Evolutionary conservation across 2,113 vertebrate genomes (phyloP).

Genomic region (Rallus limicola): DNA sequence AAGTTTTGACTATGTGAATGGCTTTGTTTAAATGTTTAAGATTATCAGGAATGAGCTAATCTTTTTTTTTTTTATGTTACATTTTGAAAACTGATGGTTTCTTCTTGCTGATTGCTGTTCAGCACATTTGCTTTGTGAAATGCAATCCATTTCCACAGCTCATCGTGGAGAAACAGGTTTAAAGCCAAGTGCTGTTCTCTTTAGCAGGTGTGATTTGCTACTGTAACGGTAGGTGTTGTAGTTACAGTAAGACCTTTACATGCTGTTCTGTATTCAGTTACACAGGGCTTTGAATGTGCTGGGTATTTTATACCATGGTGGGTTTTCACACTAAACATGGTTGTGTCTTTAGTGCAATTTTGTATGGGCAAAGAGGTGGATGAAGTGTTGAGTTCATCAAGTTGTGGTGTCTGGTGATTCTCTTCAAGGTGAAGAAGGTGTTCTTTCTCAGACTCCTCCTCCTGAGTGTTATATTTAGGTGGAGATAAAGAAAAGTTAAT

Average conservation of each 20-base stretch:
- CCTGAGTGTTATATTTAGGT: neutral
- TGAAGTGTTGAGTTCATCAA: neutral
- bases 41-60: neutral
- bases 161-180: neutral
- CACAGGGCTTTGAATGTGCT: neutral
- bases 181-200: neutral
- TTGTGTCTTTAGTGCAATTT: neutral
- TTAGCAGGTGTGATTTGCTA: neutral
- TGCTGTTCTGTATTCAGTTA: neutral
- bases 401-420: neutral
- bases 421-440: neutral
- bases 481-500: conserved; percentile 7
- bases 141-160: neutral
- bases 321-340: neutral
- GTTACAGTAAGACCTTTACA: neutral
- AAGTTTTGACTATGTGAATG: conserved; percentile 24
- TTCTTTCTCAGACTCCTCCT: neutral
- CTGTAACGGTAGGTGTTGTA: neutral
- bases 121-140: neutral
- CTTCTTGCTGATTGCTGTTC: neutral
- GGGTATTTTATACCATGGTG: neutral
- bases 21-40: conserved; percentile 18
- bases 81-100: neutral
- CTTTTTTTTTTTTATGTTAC: neutral
- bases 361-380: neutral